A percentile compares a stretch with the other conserved stretches of the same genome.
phyloP scores from a whole-genome alignment of 2,888 invertebrate genomes.

The Stenodera caucasica region DNA sequence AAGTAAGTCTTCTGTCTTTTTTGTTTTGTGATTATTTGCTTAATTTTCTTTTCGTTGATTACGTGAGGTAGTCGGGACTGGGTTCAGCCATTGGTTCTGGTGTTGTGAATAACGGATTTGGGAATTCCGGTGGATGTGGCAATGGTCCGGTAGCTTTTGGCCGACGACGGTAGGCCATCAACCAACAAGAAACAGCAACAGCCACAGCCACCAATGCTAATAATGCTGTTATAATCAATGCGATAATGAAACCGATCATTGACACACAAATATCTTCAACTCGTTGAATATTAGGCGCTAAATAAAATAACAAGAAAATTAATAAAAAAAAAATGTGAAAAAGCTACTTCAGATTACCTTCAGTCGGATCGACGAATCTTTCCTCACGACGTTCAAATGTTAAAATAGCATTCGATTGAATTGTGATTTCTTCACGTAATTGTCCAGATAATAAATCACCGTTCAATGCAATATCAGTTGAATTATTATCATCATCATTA shows the following conservation, averaged over 20 bases:
- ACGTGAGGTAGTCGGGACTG: slow-evolving; percentile 77
- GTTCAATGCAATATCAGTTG: slow-evolving; percentile 63
- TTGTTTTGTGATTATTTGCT: background rate
- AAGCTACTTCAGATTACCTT: slow-evolving; percentile 60
- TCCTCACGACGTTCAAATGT: slow-evolving; percentile 86
- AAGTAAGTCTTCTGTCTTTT: slow-evolving; percentile 10
- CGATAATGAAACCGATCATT: slow-evolving; percentile 89
- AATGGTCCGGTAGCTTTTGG: slow-evolving; percentile 87
- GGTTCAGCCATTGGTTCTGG: slow-evolving; percentile 80
- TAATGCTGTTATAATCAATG: slow-evolving; percentile 87
- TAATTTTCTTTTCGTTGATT: slow-evolving; percentile 34
- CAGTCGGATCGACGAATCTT: slow-evolving; percentile 75
- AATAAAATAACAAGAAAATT: slow-evolving; percentile 25
- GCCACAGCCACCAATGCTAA: slow-evolving; percentile 91
- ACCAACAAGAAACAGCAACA: slow-evolving; percentile 93
- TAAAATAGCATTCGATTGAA: slow-evolving; percentile 88
- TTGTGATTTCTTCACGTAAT: slow-evolving; percentile 89
- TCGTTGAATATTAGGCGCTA: slow-evolving; percentile 61
- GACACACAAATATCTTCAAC: slow-evolving; percentile 90
- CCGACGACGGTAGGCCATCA: slow-evolving; percentile 88
- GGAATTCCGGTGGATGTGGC: slow-evolving; percentile 94
- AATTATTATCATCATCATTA: slow-evolving; percentile 51
- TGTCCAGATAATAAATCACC: slow-evolving; percentile 71
- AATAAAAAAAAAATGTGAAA: background rate
- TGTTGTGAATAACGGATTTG: slow-evolving; percentile 88